Evolutionary conservation across 2,113 vertebrate species (phyloP).

Genomic region (Physeter macrocephalus): DNA sequence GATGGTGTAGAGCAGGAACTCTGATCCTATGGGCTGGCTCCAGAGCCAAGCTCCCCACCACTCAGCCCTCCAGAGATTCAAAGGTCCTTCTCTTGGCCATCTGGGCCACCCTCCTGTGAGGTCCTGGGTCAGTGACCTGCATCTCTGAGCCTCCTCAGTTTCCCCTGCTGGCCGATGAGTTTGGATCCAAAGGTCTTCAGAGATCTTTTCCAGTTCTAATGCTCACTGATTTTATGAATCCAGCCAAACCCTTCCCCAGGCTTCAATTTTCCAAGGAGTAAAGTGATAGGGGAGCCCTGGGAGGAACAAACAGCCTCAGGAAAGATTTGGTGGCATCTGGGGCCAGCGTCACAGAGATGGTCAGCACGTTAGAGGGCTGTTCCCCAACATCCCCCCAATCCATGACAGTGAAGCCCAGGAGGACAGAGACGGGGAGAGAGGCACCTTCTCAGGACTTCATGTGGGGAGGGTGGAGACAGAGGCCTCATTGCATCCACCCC

Average conservation of each 20-base stretch:
- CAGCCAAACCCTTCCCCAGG: background rate
- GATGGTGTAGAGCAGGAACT: background rate
- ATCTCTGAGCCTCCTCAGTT: background rate
- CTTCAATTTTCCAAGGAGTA: background rate
- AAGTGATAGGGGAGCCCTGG: background rate
- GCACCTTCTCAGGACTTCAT: background rate
- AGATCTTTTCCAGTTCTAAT: background rate
- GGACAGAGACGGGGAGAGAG: background rate
- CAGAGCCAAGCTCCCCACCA: background rate
- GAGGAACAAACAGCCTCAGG: background rate
- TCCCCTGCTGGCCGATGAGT: background rate
- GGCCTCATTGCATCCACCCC: no score
- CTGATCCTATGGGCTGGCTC: background rate
- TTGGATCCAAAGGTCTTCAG: background rate
- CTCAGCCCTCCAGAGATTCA: background rate
- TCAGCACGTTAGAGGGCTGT: background rate
- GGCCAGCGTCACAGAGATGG: background rate
- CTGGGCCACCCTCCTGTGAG: background rate
- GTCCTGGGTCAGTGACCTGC: background rate
- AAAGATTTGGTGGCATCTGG: background rate
- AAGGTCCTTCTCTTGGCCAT: background rate
- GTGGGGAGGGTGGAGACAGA: background rate
- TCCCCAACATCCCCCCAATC: no score
- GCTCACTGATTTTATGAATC: background rate
- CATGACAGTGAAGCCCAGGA: background rate